Conservation (phyloP, 2,888 invertebrate species). For the Hanleya hanleyi region DNA sequence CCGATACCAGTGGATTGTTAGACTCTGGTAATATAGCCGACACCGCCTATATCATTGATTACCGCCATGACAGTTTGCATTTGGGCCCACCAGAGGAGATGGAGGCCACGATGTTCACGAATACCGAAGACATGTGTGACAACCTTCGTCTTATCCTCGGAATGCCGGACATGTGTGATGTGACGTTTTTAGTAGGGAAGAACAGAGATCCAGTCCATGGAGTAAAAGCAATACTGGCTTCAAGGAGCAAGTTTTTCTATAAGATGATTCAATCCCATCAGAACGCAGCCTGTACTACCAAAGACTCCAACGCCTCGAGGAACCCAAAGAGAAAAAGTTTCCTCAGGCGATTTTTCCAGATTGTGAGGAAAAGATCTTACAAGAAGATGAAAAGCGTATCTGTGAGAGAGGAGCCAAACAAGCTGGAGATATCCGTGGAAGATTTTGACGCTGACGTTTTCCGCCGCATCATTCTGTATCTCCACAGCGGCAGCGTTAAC, state of each 20-base stretch:
- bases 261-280: neutral
- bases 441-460: conserved; percentile 5
- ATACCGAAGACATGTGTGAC: neutral
- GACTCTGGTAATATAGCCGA: too few species aligned
- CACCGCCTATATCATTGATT: too few species aligned
- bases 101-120: neutral
- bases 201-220: conserved; percentile 3
- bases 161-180: conserved; percentile 18
- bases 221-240: conserved; percentile 16
- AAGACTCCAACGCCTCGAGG: too few species aligned
- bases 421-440: neutral
- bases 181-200: conserved; percentile 11
- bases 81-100: too few species aligned
- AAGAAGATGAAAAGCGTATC: too few species aligned
- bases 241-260: conserved; percentile 13
- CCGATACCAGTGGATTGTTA: too few species aligned
- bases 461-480: neutral
- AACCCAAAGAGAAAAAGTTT: too few species aligned
- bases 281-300: too few species aligned
- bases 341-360: too few species aligned
- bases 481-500: neutral
- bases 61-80: too few species aligned
- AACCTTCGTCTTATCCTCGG: neutral
- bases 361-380: too few species aligned
- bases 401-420: neutral